These are phyloP conservation scores for Nothura maculosa DNA, from an alignment of 2,797 vertebrate species.

Conservation along the genomic window DNA sequence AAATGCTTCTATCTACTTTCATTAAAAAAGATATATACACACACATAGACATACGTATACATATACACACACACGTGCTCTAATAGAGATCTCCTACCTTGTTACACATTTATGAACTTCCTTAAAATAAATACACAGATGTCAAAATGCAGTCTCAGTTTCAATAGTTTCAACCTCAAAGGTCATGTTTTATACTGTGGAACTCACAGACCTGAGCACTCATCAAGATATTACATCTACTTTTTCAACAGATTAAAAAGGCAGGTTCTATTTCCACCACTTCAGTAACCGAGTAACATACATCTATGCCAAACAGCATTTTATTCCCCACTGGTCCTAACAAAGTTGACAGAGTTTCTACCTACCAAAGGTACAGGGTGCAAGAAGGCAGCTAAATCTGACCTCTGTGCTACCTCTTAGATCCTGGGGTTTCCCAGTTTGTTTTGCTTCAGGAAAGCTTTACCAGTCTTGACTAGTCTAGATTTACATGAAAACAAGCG, in stretches of 20 bases:
- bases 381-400: not conserved
- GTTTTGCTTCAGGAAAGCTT: not conserved
- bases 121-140: not conserved
- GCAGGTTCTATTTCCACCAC: not conserved
- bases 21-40: not conserved
- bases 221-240: not conserved
- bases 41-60: too few species aligned
- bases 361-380: too few species aligned
- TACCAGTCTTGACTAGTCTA: too few species aligned
- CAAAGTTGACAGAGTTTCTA: not conserved
- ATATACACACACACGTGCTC: too few species aligned
- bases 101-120: not conserved
- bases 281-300: not conserved
- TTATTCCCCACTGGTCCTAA: not conserved
- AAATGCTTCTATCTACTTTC: not conserved
- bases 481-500: not conserved
- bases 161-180: not conserved
- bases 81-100: not conserved
- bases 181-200: accelerated
- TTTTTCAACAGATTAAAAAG: not conserved
- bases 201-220: not conserved
- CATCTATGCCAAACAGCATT: not conserved
- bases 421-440: not conserved
- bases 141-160: not conserved
- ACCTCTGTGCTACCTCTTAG: not conserved